Evolutionary conservation across 2,113 vertebrate genomes (phyloP).

Genomic region (Pleuronectes platessa): DNA sequence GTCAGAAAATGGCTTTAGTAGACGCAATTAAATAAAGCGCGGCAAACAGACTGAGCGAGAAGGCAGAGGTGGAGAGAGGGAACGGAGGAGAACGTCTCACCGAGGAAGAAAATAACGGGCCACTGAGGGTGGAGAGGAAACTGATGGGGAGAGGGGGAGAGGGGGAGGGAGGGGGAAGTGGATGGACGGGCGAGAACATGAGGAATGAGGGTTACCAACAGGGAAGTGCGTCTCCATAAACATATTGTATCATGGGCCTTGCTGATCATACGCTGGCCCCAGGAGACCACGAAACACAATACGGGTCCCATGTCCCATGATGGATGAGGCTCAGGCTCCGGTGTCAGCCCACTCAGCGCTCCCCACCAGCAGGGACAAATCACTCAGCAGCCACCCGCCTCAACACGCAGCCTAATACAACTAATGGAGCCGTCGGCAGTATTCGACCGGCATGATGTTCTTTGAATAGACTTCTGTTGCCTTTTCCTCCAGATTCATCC

Average conservation of each 20-base stretch:
- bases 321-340: constrained; percentile 66
- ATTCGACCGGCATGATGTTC: constrained; percentile 39
- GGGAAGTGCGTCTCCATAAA: constrained; percentile 66
- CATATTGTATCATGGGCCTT: constrained; percentile 51
- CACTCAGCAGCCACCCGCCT: constrained; percentile 40
- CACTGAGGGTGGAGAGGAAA: background rate
- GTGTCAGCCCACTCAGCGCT: constrained; percentile 70
- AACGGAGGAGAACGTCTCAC: constrained; percentile 16
- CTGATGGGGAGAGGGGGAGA: constrained; percentile 13
- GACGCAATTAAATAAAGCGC: constrained; percentile 43
- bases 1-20: constrained; percentile 24
- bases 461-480: constrained; percentile 40
- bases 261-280: constrained; percentile 67
- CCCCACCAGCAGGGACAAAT: constrained; percentile 70
- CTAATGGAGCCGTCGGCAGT: constrained; percentile 70
- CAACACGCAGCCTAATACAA: constrained; percentile 53
- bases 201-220: constrained; percentile 56
- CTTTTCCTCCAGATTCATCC: constrained; percentile 33
- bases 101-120: background rate
- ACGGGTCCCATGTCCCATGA: constrained; percentile 63
- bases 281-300: constrained; percentile 68
- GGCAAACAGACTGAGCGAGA: constrained; percentile 10
- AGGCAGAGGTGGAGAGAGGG: background rate
- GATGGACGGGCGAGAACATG: constrained; percentile 56
- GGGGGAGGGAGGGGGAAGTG: constrained; percentile 24